Percentiles rank a stretch among this genome's conserved stretches.
Evolutionary conservation across 2,113 vertebrate species (phyloP).

Genomic region (Eurypyga helias): DNA sequence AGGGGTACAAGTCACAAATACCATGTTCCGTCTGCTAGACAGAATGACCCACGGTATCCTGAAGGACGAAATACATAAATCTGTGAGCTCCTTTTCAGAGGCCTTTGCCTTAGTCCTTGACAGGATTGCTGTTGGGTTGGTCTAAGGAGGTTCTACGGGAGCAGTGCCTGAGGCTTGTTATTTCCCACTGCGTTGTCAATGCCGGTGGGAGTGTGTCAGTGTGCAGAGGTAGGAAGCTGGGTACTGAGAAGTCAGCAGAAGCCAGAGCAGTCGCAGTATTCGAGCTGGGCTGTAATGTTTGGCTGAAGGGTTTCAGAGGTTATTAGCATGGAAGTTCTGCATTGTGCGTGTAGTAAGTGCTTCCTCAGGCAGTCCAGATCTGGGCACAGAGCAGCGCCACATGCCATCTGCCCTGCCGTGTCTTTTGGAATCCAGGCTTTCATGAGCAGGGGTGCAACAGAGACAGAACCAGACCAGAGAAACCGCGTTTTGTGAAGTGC

Average conservation of each 20-base stretch:
- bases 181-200: neutral
- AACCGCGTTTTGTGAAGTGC: neutral
- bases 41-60: neutral
- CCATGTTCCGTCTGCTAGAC: neutral
- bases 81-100: neutral
- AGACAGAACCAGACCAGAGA: neutral
- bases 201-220: neutral
- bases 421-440: conserved; percentile 47
- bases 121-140: neutral
- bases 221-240: neutral
- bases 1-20: neutral
- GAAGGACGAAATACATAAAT: neutral
- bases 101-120: neutral
- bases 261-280: neutral
- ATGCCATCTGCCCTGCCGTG: neutral
- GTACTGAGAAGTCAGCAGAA: neutral
- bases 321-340: conserved; percentile 20
- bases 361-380: neutral
- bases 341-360: conserved; percentile 16
- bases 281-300: conserved; percentile 1
- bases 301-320: conserved; percentile 18
- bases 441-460: neutral
- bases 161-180: neutral
- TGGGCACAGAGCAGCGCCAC: neutral
- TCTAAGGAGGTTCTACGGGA: neutral